Percentiles rank a stretch among this genome's conserved stretches.
Evolutionary conservation across 2,797 vertebrate genomes (phyloP).

Genomic region (Gymnoscopelus braueri): DNA sequence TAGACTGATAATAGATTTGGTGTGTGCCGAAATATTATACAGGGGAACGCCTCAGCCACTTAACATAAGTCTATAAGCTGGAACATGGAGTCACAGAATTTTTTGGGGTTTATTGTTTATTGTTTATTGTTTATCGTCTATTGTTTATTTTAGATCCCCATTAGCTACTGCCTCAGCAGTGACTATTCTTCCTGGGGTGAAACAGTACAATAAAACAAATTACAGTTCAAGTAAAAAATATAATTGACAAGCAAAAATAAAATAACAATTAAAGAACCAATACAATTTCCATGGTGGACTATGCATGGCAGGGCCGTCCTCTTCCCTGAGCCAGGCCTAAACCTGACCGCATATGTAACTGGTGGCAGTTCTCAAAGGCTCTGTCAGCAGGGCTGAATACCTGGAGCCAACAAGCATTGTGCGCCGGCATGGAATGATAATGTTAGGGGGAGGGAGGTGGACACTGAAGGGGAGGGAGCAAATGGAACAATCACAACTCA

Average conservation of each 20-base stretch:
- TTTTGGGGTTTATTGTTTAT: background rate
- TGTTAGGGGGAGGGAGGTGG: slow-evolving; percentile 29
- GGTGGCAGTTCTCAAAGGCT: slow-evolving; percentile 7
- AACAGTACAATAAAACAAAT: no score
- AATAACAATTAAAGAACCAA: no score
- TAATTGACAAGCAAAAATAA: no score
- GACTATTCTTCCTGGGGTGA: no score
- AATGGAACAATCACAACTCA: slow-evolving; percentile 1
- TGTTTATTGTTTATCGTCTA: no score
- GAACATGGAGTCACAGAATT: background rate
- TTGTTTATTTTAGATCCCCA: no score
- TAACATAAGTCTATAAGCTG: background rate
- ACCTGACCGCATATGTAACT: background rate
- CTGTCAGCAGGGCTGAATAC: slow-evolving; percentile 55
- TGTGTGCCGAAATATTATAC: slow-evolving; percentile 32
- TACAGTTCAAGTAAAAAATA: no score
- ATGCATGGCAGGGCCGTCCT: no score
- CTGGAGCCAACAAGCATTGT: slow-evolving; percentile 57
- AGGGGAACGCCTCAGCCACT: slow-evolving; percentile 20
- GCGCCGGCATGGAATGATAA: slow-evolving; percentile 56
- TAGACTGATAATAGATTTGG: slow-evolving; percentile 12
- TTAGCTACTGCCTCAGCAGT: no score
- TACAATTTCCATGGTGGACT: no score
- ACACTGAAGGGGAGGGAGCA: slow-evolving; percentile 48
- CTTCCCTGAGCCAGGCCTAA: no score